Percentiles rank a stretch among this genome's conserved stretches.
Evolutionary conservation across 2,113 vertebrate genomes (phyloP).

Genomic region (Rafetus swinhoei): DNA sequence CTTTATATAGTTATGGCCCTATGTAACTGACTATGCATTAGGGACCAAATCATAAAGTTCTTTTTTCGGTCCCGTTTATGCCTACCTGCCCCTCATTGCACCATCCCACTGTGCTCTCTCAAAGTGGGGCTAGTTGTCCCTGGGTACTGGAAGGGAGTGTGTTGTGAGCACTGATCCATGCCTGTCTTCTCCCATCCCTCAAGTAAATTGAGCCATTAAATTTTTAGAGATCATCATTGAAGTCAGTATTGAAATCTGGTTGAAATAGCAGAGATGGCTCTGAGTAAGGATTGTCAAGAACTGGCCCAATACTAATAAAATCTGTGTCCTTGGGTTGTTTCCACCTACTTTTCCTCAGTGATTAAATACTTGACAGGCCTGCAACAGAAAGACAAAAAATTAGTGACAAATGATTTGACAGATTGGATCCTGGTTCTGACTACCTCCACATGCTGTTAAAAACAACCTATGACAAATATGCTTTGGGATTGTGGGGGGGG

Average conservation of each 20-base stretch:
- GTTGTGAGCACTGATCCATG: too few relatives aligned
- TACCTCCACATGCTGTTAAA: background rate
- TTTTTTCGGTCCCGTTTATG: background rate
- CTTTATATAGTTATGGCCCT: background rate
- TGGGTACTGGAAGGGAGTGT: background rate
- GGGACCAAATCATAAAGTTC: background rate
- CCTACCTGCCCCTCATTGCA: background rate
- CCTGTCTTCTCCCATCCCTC: too few relatives aligned
- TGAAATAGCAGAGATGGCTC: background rate
- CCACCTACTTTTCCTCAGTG: background rate
- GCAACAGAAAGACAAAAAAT: background rate
- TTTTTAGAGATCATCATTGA: background rate
- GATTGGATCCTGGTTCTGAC: background rate
- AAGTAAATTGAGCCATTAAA: background rate
- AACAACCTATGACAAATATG: accelerated
- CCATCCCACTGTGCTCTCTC: background rate
- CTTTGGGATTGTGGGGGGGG: background rate
- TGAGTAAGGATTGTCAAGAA: background rate
- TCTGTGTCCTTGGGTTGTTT: background rate
- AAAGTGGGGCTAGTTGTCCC: background rate
- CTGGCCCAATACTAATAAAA: background rate
- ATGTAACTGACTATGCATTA: background rate
- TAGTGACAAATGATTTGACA: background rate
- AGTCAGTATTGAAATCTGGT: background rate
- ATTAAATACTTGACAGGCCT: background rate